These are phyloP conservation scores for Mimas tiliae DNA, from an alignment of 2,888 invertebrate species.

Conservation along the genomic window DNA sequence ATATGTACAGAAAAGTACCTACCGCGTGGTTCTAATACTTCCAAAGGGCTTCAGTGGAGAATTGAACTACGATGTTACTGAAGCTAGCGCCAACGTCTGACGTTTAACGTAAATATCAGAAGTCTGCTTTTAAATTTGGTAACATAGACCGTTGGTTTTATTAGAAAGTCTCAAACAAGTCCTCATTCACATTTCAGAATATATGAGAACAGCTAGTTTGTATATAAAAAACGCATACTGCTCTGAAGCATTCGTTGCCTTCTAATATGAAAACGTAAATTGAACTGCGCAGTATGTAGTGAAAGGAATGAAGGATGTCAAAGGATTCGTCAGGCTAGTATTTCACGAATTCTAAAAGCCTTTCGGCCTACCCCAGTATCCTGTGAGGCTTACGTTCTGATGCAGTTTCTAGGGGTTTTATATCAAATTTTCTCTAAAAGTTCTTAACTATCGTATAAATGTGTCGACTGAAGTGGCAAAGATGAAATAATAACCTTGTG, in stretches of 20 bases:
- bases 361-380: slow-evolving; percentile 59
- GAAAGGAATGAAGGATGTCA: slow-evolving; percentile 45
- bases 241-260: slow-evolving; percentile 35
- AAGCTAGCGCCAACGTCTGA: no score
- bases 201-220: neutral
- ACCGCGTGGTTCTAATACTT: no score
- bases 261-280: slow-evolving; percentile 66
- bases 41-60: no score
- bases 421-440: slow-evolving; percentile 1
- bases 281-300: slow-evolving; percentile 64
- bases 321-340: slow-evolving; percentile 62
- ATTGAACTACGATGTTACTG: no score
- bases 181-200: no score
- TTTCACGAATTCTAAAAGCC: slow-evolving; percentile 47
- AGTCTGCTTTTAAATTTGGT: no score
- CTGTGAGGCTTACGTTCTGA: slow-evolving; percentile 46
- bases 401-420: slow-evolving; percentile 2
- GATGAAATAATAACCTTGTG: neutral
- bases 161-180: no score
- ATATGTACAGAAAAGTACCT: no score
- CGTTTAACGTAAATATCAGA: no score
- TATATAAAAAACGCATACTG: neutral
- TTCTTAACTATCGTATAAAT: neutral
- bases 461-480: neutral
- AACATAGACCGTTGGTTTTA: no score